These are phyloP conservation scores for Sinopyrophorus schimmeli DNA, from an alignment of 2,888 invertebrate species.

Conservation along the genomic window DNA sequence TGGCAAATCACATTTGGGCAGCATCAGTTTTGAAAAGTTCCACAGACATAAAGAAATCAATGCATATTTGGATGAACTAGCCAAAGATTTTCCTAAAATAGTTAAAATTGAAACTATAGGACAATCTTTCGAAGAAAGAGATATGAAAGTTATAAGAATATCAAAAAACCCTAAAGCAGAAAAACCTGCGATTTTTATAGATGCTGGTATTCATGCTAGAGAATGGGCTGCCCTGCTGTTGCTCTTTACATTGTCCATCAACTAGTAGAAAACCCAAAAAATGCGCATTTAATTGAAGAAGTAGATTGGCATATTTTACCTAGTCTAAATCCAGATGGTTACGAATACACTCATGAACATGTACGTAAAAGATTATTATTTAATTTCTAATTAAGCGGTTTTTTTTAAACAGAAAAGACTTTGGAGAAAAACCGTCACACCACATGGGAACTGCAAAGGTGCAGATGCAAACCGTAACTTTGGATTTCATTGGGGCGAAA, in stretches of 20 bases:
- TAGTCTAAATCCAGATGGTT: conserved; percentile 60
- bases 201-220: conserved; percentile 66
- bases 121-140: conserved; percentile 51
- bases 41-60: conserved; percentile 50
- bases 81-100: conserved; percentile 41
- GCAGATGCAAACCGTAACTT: conserved; percentile 79
- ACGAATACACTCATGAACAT: conserved; percentile 53
- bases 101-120: conserved; percentile 52
- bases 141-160: conserved; percentile 54
- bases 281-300: conserved; percentile 48
- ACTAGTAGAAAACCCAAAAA: conserved; percentile 53
- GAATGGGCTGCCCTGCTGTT: conserved; percentile 70
- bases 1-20: conserved; percentile 31
- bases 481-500: conserved; percentile 67
- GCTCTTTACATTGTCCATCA: conserved; percentile 63
- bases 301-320: conserved; percentile 59
- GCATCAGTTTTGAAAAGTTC: conserved; percentile 53
- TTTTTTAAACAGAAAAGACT: no score
- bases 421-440: conserved; percentile 72
- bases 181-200: conserved; percentile 60
- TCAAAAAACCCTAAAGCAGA: conserved; percentile 47
- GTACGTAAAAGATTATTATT: conserved; percentile 31
- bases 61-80: conserved; percentile 43
- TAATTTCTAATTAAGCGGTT: no score
- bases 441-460: conserved; percentile 61